Conservation (phyloP, 2,888 invertebrate species). For the Athalia cordata region DNA sequence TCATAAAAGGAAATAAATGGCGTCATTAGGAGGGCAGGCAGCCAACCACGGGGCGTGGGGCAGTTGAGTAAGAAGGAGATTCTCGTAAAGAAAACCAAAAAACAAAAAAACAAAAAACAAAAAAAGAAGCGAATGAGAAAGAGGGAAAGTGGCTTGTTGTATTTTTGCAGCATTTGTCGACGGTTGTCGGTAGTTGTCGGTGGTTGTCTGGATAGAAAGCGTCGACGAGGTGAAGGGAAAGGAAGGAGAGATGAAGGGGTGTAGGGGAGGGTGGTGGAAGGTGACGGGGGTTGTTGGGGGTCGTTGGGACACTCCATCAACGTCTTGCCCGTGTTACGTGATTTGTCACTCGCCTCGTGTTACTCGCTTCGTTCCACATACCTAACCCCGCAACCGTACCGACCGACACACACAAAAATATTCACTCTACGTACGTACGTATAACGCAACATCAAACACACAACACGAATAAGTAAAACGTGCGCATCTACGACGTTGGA, state of each 20-base stretch:
- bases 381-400: not conserved
- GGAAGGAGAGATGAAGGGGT: too few species aligned
- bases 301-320: constrained; percentile 69
- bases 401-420: not conserved
- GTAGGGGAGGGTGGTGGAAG: not conserved
- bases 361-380: constrained; percentile 28
- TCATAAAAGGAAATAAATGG: constrained; percentile 74
- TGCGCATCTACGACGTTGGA: too few species aligned
- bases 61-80: not conserved
- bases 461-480: too few species aligned
- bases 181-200: constrained; percentile 64
- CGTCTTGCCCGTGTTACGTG: constrained; percentile 64
- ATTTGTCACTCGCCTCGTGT: constrained; percentile 56
- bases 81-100: too few species aligned
- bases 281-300: constrained; percentile 33
- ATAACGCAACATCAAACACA: too few species aligned
- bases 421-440: not conserved
- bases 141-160: constrained; percentile 67
- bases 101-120: not conserved
- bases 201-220: constrained; percentile 14
- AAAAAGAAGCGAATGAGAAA: not conserved
- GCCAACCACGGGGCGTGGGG: constrained; percentile 30
- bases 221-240: too few species aligned
- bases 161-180: constrained; percentile 74
- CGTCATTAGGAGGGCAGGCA: constrained; percentile 70